Evolutionary conservation across 2,888 invertebrate genomes (phyloP), one percentile per base, ranked within the genome.

Genomic region (Scaptomyza caliginosa): DNA sequence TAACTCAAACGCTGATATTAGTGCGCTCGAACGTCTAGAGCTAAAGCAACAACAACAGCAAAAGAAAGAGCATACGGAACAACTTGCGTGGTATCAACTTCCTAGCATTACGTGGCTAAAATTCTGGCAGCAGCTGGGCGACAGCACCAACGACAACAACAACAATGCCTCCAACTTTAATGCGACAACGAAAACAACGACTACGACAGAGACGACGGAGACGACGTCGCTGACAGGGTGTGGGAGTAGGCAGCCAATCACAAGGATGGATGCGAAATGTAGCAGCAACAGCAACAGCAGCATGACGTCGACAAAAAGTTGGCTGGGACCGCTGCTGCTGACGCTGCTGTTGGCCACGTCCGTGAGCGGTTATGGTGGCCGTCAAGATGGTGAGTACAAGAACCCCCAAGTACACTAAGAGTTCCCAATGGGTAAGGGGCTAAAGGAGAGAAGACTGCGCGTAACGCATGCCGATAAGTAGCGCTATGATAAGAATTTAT

Each of bases 361-460:
- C 68, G 86, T 89, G 54, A 86, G 88, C 70, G 89, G 90, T 74
- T 83, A 88, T 86, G 88, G 88, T 67, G 86, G 88, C 64, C 88
- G 90, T 50, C 89, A 90, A 86, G 91, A 91, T 89, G 90, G 91
- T 91, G 67, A 90, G 90, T 89, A 59, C 21, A 19, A 39, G 11
- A 38, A 36, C 28, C 38, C 11, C 17, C 45, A 23, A 45, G 26
- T 16, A 43, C 24, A 17, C 16, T 10, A 42, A 16, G 24, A 24
- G 8, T n/a, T n/a, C 36, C 7, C 2, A 3, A 3, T 5, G 13
- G 32, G 11, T 19, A 11, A 7, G 19, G 10, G 3, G n/a, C n/a
- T n/a, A n/a, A 46, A 19, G 17, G 5, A 8, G 30, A 7, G 36
- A 10, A 49, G 55, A 67, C 55, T 67, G 54, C 73, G 72, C 71